A percentile compares a stretch with the other conserved stretches of the same genome.
Evolutionary conservation across 1,140 invertebrate species (phyloP).

Genomic region (Micrasema minimum): DNA sequence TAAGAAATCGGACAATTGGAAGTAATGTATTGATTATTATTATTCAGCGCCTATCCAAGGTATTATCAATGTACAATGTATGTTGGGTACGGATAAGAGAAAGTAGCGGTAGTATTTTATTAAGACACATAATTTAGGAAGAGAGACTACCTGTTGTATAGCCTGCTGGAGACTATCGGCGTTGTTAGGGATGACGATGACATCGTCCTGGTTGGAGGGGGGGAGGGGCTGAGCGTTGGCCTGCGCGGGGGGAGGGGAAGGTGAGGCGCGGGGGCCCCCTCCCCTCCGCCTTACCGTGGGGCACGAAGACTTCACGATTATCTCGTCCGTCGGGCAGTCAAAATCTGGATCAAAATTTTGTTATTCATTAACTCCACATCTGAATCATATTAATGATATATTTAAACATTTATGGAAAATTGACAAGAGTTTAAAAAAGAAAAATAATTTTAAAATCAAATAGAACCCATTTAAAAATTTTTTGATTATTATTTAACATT

Average conservation of each 20-base stretch:
- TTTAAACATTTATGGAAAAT: background rate
- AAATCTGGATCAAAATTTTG: slow-evolving; percentile 58
- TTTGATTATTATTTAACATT: too few relatives aligned
- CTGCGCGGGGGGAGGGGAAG: slow-evolving; percentile 22
- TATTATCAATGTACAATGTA: too few relatives aligned
- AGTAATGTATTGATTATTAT: too few relatives aligned
- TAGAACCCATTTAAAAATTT: too few relatives aligned
- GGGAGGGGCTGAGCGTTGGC: slow-evolving; percentile 50
- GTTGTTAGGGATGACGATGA: slow-evolving; percentile 64
- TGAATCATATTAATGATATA: too few relatives aligned
- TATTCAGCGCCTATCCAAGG: too few relatives aligned
- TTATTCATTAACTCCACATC: background rate
- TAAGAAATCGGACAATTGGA: too few relatives aligned
- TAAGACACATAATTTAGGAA: too few relatives aligned
- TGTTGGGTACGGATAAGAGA: too few relatives aligned
- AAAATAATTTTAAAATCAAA: background rate
- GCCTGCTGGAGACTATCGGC: slow-evolving; percentile 63
- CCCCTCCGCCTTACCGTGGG: slow-evolving; percentile 53
- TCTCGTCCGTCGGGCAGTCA: slow-evolving; percentile 66
- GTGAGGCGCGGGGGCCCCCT: slow-evolving; percentile 34
- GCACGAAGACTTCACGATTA: slow-evolving; percentile 64
- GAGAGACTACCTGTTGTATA: slow-evolving; percentile 62
- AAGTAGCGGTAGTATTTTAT: too few relatives aligned
- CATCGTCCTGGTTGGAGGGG: slow-evolving; percentile 55
- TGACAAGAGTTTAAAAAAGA: background rate